Conservation (phyloP, 2,113 vertebrate species). For the Melanerpes aurifrons region DNA sequence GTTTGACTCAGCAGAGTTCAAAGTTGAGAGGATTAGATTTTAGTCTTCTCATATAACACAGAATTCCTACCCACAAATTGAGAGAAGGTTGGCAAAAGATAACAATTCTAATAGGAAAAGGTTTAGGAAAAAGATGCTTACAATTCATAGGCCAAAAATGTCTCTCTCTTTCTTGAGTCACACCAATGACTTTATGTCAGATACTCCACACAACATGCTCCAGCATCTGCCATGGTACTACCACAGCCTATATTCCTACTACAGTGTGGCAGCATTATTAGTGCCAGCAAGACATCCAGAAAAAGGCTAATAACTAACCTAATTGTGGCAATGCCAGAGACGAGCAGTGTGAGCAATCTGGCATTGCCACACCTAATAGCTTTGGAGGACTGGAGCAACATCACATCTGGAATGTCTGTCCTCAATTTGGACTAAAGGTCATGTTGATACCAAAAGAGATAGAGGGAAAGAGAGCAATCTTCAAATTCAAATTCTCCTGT, state of each 20-base stretch:
- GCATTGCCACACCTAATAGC: too few relatives aligned
- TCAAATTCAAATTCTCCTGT: neutral
- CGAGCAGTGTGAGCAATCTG: too few relatives aligned
- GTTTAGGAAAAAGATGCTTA: neutral
- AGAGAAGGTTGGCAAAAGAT: neutral
- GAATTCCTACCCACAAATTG: neutral
- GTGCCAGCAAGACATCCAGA: neutral
- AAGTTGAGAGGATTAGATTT: neutral
- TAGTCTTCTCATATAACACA: neutral
- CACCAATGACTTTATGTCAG: neutral
- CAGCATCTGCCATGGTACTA: neutral
- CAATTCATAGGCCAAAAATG: neutral
- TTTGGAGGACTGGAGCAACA: neutral
- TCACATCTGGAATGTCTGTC: neutral
- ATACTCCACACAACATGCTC: neutral
- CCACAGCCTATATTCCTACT: neutral
- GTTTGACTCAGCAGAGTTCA: neutral
- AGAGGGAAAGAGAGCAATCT: neutral
- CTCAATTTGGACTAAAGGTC: neutral
- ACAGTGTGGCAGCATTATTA: neutral
- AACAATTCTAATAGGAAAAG: neutral
- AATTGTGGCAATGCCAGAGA: too few relatives aligned
- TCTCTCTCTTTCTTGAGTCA: neutral
- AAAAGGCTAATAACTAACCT: neutral
- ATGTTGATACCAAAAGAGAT: neutral